These are phyloP conservation scores for Clinocottus analis DNA, from an alignment of 2,113 vertebrate genomes.

Conservation along the genomic window DNA sequence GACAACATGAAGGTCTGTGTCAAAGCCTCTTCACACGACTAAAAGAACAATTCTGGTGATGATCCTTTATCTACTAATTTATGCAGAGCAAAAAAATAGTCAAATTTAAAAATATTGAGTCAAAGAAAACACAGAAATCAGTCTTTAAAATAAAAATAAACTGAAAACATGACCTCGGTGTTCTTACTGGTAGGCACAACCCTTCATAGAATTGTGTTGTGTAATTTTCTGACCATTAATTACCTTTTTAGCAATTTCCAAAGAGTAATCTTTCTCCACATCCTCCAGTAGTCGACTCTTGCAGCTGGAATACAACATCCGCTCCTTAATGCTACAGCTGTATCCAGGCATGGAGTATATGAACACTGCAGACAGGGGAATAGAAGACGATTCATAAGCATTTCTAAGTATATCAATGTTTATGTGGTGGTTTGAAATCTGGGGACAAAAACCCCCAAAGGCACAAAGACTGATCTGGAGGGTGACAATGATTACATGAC, in stretches of 20 bases:
- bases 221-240: neutral
- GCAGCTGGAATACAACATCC: conserved; percentile 99
- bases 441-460: no score
- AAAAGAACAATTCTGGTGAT: neutral
- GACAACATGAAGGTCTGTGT: neutral
- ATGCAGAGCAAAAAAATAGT: neutral
- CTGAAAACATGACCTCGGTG: neutral
- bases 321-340: conserved; percentile 96
- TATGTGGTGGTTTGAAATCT: neutral
- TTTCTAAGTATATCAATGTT: neutral
- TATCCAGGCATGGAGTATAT: conserved; percentile 99
- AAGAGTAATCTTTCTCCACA: conserved; percentile 90
- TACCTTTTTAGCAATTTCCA: conserved; percentile 97
- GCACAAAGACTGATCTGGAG: neutral
- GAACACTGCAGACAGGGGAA: conserved; percentile 85
- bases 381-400: neutral
- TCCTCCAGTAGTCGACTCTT: conserved; percentile 96
- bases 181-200: neutral
- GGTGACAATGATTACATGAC: neutral
- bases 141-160: neutral
- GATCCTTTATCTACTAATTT: neutral
- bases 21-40: neutral
- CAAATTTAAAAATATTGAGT: neutral
- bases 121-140: neutral
- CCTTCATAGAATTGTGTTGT: neutral